Evolutionary conservation across 2,113 vertebrate genomes (phyloP).

Genomic region (Lynx canadensis): DNA sequence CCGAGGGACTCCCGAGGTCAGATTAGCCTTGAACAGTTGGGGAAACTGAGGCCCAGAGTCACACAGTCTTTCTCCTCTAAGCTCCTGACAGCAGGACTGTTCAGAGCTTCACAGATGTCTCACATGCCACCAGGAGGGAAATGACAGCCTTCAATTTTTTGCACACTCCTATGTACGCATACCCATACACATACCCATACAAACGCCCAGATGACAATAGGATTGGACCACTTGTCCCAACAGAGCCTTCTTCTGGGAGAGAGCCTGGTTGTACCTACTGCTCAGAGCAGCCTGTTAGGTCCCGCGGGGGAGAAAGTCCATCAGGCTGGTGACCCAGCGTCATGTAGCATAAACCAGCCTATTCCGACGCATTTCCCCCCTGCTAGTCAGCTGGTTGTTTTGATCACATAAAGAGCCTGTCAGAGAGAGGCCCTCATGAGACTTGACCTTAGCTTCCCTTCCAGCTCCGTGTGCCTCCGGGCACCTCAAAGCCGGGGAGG

Average conservation of each 20-base stretch:
- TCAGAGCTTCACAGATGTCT: not conserved
- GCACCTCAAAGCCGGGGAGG: not conserved
- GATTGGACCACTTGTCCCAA: not conserved
- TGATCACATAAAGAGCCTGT: not conserved
- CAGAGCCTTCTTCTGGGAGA: not conserved
- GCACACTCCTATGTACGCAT: not conserved
- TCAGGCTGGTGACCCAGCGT: rapidly evolving
- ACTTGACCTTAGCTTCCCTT: not conserved
- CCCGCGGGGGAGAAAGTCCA: rapidly evolving
- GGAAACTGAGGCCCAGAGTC: not conserved
- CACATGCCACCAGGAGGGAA: not conserved
- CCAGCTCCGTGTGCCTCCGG: no score
- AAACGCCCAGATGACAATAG: not conserved
- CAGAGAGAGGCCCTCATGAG: not conserved
- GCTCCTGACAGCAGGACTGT: not conserved
- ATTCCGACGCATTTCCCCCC: not conserved
- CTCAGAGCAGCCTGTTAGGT: not conserved
- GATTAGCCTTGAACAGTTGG: not conserved
- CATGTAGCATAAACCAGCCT: no score
- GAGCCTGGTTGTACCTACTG: not conserved
- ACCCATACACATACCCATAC: not conserved
- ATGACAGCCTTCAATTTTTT: not conserved
- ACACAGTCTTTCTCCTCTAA: not conserved
- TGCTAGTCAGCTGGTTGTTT: not conserved
- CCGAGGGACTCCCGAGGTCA: not conserved